Percentiles rank a stretch among this genome's conserved stretches.
Evolutionary conservation across 2,888 invertebrate species (phyloP).

Genomic region (Platerodrilus igneus): DNA sequence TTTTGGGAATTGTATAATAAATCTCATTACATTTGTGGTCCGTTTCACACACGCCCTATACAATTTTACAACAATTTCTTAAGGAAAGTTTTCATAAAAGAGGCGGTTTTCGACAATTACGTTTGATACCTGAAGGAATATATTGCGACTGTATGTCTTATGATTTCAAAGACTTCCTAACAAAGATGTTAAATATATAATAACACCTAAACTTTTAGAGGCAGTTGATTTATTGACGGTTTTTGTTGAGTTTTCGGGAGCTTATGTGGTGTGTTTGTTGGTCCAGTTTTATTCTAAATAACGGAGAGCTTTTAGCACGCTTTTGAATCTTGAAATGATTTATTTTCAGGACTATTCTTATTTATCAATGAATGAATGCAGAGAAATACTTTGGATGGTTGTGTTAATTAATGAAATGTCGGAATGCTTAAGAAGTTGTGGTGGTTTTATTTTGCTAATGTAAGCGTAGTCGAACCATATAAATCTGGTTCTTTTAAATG

Average conservation of each 20-base stretch:
- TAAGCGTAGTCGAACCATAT: too few species aligned
- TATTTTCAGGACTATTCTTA: too few species aligned
- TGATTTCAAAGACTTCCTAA: too few species aligned
- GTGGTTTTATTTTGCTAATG: too few species aligned
- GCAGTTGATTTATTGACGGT: conserved; percentile 26
- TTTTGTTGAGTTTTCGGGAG: conserved; percentile 23
- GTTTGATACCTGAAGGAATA: too few species aligned
- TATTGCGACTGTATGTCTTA: too few species aligned
- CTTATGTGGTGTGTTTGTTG: conserved; percentile 26
- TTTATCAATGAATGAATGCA: too few species aligned
- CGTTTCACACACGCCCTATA: conserved; percentile 35
- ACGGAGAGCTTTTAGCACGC: conserved; percentile 16
- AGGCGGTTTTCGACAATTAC: conserved; percentile 6
- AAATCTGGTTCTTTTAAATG: too few species aligned
- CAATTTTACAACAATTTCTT: conserved; percentile 17
- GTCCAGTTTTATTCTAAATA: conserved; percentile 17
- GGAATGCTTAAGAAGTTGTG: too few species aligned
- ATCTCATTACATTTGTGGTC: conserved; percentile 39
- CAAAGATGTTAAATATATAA: conserved; percentile 24
- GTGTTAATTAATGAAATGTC: too few species aligned
- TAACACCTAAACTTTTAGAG: conserved; percentile 24
- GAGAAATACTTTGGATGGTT: too few species aligned
- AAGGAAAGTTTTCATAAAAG: conserved; percentile 6
- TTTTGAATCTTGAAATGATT: too few species aligned
- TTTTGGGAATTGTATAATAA: conserved; percentile 37